Evolutionary conservation across 2,888 invertebrate genomes (phyloP), one percentile per base, ranked within the genome.

Genomic region (Microctonus aethiopoides): DNA sequence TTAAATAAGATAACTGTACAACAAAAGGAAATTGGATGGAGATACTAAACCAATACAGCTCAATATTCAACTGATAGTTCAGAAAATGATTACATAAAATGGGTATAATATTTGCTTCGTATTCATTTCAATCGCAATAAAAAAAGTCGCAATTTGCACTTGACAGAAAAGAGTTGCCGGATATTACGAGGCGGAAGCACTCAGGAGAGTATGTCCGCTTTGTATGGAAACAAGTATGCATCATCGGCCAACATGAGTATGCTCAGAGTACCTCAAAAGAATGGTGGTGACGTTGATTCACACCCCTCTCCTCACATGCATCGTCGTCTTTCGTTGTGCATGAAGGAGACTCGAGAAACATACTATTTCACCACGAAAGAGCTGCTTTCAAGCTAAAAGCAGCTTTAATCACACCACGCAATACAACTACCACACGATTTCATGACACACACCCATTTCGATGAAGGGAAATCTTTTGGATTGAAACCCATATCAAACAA

Each of bases 321-420:
- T 61, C 39, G n/a, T 16, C 29, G 56, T 36, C 36, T 62, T 20
- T 26, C 41, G 56, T 63, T 46, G 41, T 57, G 10, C 56, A 32
- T 67, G 34, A 22, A n/a, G 32, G 16, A 29, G 22, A 29, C 20
- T n/a, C 32, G 26, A 26, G 46, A 29, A 41, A 20, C 51, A 64
- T 46, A 51, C 51, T 61, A 52, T 66, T 66, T 13, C 29, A 54
- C 60, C 39, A 46, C 51, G 52, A 61, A 52, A 70, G 70, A 70
- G 69, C 73, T 75, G 69, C 73, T 75, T 70, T 74, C 72, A 72
- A 72, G 75, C 72, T 75, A 74, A 75, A 74, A 75, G 75, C 74
- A 46, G 67, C 68, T 68, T 68, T 72, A 70, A 75, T 75, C 71
- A 68, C 63, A 51, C 24, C 20, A n/a, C 64, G 20, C 36, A 5